Base-by-base conservation (phyloP, 2,888 invertebrate genomes). In the Lampropteryx suffumata region DNA sequence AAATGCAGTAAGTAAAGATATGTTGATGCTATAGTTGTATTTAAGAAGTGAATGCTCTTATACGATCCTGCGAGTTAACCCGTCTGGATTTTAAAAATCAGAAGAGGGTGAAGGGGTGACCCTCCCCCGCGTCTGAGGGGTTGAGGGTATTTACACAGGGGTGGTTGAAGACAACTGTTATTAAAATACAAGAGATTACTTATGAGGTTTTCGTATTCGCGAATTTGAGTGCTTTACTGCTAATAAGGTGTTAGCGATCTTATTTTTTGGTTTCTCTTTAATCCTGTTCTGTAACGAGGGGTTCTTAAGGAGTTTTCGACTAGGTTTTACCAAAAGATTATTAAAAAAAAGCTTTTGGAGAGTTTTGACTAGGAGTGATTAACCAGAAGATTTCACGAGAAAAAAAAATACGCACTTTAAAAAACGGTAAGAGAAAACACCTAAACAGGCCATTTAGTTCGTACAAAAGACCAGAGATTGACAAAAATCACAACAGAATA, bases 41-140 rank as follows among this genome's bases (percentile, higher is more conserved):
- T 51, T 39, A 62, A 64, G 64, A 70, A 64, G 66, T 62, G 64
- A 64, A 60, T 66, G 57, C 61, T 67, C 65, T 62, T 62, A 61
- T 62, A 57, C 57, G 57, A 65, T 67, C 69, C 65, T 65, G 67
- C 66, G 73, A 79, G 72, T 81, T 84, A 84, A 82, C 83, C 85
- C 84, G 82, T 82, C 82, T 84, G 82, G 84, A 82, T 84, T 88
- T 85, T 79, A 68, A 82, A 85, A 85, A 86, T 86, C 87, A 79
- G 76, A 66, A 76, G 74, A 74, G 76, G 80, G 76, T 56, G 59
- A 55, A 57, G 55, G 41, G 52, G 50, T 62, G 61, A 59, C 64
- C 59, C 53, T 57, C 56, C 60, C 55, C 58, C 57, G 48, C 58
- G 65, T 61, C 69, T 65, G 59, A 69, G 72, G 73, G 75, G 76